Conservation (phyloP, 2,797 vertebrate species). For the Gambusia yucatana region DNA sequence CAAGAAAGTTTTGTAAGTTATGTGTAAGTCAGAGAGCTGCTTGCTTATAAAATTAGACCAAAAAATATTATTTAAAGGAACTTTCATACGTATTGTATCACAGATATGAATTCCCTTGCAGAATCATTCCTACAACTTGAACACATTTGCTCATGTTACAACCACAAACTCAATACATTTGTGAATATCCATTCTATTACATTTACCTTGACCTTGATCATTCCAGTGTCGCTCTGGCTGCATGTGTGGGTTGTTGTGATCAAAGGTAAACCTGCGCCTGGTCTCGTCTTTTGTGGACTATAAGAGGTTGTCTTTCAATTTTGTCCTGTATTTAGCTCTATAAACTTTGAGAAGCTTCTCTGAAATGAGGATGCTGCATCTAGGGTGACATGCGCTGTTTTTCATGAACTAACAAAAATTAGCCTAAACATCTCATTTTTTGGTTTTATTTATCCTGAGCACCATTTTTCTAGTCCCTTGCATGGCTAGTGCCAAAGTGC, state of each 20-base stretch:
- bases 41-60: not conserved
- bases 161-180: not conserved
- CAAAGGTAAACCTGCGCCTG: not conserved
- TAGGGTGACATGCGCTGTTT: not conserved
- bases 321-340: not conserved
- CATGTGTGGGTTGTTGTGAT: not conserved
- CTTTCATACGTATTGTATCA: not conserved
- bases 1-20: not conserved
- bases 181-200: not conserved
- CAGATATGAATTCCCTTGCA: not conserved
- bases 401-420: not conserved
- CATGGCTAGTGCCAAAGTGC: not conserved
- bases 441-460: not conserved
- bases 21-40: not conserved
- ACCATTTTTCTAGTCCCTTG: not conserved
- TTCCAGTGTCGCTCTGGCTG: not conserved
- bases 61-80: not conserved
- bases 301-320: not conserved
- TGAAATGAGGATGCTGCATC: not conserved
- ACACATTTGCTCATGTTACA: not conserved
- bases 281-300: not conserved
- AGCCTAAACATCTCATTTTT: not conserved
- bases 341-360: not conserved
- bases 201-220: not conserved
- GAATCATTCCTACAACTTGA: not conserved